Percentiles rank a stretch among this genome's conserved stretches.
Conservation (phyloP, 1,140 invertebrate species). For the Diuraphis noxia region DNA sequence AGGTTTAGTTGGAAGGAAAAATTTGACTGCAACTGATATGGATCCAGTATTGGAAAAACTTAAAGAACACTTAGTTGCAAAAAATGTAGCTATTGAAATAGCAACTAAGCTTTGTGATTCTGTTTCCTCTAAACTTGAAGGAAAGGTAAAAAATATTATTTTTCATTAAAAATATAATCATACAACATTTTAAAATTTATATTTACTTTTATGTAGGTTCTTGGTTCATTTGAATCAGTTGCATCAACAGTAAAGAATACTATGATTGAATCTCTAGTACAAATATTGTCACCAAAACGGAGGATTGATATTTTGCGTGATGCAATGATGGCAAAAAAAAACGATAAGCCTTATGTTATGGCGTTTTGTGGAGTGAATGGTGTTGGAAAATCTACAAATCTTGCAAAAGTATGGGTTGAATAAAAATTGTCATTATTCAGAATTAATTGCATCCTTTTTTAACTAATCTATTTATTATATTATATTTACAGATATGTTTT, state of each 20-base stretch:
- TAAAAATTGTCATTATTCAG: neutral
- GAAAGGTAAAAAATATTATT: conserved; percentile 70
- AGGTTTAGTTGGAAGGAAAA: conserved; percentile 83
- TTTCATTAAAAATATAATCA: conserved; percentile 31
- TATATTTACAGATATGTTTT: conserved; percentile 80
- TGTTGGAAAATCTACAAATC: conserved; percentile 98
- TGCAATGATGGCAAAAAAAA: conserved; percentile 83
- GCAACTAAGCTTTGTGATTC: conserved; percentile 93
- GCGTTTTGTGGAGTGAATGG: conserved; percentile 99
- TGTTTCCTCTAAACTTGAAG: conserved; percentile 88
- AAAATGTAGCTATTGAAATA: conserved; percentile 98
- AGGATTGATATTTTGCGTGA: conserved; percentile 97
- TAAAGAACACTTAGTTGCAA: conserved; percentile 93
- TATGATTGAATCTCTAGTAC: conserved; percentile 80
- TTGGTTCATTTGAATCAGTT: conserved; percentile 92
- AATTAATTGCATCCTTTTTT: neutral
- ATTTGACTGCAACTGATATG: conserved; percentile 73
- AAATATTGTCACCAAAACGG: conserved; percentile 91
- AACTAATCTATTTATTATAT: neutral
- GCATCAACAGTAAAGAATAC: conserved; percentile 80
- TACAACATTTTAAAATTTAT: neutral
- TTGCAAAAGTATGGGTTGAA: conserved; percentile 77
- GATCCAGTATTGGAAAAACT: conserved; percentile 89
- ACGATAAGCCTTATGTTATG: conserved; percentile 88
- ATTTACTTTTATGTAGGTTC: conserved; percentile 60